phyloP scores from a whole-genome alignment of 2,888 invertebrate species.

The Ceratothoa steindachneri region DNA sequence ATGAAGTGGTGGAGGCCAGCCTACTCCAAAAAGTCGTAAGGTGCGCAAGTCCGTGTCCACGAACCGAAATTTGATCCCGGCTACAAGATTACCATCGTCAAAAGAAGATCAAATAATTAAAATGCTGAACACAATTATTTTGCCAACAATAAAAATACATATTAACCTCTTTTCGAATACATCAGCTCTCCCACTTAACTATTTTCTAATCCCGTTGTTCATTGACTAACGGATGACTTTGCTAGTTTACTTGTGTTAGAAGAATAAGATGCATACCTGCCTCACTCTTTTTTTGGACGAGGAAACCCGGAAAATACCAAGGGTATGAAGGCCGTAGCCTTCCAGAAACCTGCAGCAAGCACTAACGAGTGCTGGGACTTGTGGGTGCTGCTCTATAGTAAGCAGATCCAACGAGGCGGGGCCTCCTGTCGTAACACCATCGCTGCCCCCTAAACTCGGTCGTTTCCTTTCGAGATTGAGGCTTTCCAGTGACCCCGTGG shows the following conservation, averaged over 20 bases:
- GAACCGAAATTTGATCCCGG: no score
- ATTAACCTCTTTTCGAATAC: no score
- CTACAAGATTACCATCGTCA: no score
- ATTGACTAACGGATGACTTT: no score
- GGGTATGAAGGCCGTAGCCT: slow-evolving; percentile 71
- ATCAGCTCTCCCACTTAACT: no score
- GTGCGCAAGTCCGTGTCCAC: no score
- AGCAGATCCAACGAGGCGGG: slow-evolving; percentile 51
- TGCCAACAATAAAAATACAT: no score
- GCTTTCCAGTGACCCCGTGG: slow-evolving; percentile 48
- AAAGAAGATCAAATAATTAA: no score
- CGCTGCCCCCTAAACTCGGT: slow-evolving; percentile 51
- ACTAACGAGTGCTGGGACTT: slow-evolving; percentile 67
- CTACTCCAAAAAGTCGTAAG: no score
- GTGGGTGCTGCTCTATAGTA: slow-evolving; percentile 57
- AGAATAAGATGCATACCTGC: slow-evolving; percentile 62
- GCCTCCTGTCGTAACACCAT: slow-evolving; percentile 50
- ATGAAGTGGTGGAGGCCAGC: no score
- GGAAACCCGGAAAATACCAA: slow-evolving; percentile 87
- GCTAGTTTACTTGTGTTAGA: background rate
- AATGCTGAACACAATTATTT: no score
- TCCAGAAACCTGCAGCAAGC: slow-evolving; percentile 79
- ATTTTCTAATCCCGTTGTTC: no score
- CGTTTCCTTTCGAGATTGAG: slow-evolving; percentile 48
- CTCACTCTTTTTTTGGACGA: slow-evolving; percentile 86